Evolutionary conservation across 2,113 vertebrate species (phyloP).

Genomic region (Syrrhaptes paradoxus): DNA sequence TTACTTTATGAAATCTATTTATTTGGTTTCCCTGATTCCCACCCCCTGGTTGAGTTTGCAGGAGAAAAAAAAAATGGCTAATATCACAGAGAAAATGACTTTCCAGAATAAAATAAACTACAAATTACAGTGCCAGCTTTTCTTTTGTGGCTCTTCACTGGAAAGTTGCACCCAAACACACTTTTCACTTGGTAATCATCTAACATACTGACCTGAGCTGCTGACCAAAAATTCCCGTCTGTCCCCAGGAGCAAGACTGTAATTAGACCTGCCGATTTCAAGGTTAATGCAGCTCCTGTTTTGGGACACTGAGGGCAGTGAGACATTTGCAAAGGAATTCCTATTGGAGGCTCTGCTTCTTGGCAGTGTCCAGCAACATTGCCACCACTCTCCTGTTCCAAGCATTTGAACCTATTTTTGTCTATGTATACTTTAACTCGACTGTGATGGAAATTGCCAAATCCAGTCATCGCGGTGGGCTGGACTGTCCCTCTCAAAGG

Average conservation of each 20-base stretch:
- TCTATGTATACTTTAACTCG: neutral
- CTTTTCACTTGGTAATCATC: neutral
- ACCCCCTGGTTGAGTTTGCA: neutral
- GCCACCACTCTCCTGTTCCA: neutral
- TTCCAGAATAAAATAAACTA: neutral
- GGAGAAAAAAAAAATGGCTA: constrained; percentile 3
- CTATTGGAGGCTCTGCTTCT: neutral
- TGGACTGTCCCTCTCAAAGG: neutral
- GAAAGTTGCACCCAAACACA: neutral
- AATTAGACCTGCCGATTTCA: neutral
- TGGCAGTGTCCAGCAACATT: rapidly evolving
- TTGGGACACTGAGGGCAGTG: neutral
- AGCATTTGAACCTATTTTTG: neutral
- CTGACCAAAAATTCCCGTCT: neutral
- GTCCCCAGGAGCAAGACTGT: neutral
- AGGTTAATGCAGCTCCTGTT: neutral
- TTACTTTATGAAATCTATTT: constrained; percentile 64
- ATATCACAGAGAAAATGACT: constrained; percentile 42
- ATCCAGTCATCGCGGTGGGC: rapidly evolving
- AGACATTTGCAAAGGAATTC: neutral
- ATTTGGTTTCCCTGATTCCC: constrained; percentile 39
- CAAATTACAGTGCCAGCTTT: neutral
- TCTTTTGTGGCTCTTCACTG: neutral
- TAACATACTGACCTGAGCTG: neutral
- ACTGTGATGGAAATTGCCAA: neutral